Percentiles rank a stretch among this genome's conserved stretches.
These are phyloP conservation scores for Xiphophorus hellerii DNA, from an alignment of 2,113 vertebrate genomes.

Conservation along the genomic window DNA sequence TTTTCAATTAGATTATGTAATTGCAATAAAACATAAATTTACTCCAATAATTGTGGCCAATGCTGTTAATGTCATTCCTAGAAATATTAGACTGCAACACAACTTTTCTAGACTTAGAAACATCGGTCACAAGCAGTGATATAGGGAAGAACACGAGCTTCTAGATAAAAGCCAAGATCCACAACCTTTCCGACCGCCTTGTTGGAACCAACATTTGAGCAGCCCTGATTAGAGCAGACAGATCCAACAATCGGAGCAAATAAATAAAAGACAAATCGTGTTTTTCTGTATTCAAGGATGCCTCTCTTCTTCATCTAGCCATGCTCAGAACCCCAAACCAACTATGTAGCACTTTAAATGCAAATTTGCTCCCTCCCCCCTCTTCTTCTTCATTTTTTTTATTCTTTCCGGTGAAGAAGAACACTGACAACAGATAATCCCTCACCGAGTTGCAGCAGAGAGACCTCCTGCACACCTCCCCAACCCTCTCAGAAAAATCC, in stretches of 20 bases:
- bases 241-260: conserved; percentile 52
- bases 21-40: not conserved
- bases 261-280: conserved; percentile 49
- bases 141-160: conserved; percentile 20
- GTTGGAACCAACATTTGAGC: conserved; percentile 28
- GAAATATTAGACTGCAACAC: conserved; percentile 19
- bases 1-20: not conserved
- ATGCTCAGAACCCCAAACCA: conserved; percentile 47
- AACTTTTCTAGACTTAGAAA: conserved; percentile 20
- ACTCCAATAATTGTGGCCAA: not conserved
- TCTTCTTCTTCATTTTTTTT: conserved; percentile 13
- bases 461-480: conserved; percentile 27
- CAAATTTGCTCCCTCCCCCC: conserved; percentile 57
- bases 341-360: conserved; percentile 79
- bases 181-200: conserved; percentile 6
- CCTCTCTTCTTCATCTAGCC: conserved; percentile 53
- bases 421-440: conserved; percentile 76
- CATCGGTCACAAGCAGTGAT: conserved; percentile 3
- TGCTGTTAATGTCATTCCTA: not conserved
- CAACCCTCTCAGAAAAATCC: conserved; percentile 37
- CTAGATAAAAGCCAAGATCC: conserved; percentile 10
- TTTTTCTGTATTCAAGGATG: conserved; percentile 61
- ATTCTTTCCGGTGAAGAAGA: conserved; percentile 45
- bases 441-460: conserved; percentile 54
- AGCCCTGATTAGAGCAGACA: conserved; percentile 42